Evolutionary conservation across 23 tunicate genomes (phyloP).

Genomic region (Aplidium turbinatum): DNA sequence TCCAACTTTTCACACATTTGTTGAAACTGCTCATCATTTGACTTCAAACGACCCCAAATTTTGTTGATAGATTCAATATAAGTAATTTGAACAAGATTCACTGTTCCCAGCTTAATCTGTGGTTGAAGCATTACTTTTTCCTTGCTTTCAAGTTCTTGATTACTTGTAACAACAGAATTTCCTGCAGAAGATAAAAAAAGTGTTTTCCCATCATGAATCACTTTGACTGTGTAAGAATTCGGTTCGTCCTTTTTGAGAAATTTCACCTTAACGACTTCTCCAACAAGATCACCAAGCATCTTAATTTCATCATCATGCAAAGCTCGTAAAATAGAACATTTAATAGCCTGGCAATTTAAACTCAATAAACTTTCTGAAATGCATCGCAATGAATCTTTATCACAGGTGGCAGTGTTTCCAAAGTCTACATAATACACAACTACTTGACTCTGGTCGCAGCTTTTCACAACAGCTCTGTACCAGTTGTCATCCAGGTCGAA

Average conservation of each 20-base stretch:
- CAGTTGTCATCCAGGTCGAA: conserved; percentile 50
- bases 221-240: conserved; percentile 33
- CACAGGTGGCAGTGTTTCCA: conserved; percentile 45
- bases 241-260: conserved; percentile 39
- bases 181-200: conserved; percentile 33
- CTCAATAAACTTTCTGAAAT: conserved; percentile 16
- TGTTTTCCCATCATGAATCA: conserved; percentile 23
- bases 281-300: conserved; percentile 21
- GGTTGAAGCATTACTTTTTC: too few species aligned
- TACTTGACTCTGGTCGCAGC: not conserved
- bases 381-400: conserved; percentile 1
- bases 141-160: too few species aligned
- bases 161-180: not conserved
- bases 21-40: too few species aligned
- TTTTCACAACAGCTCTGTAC: conserved; percentile 26
- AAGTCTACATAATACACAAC: conserved; percentile 31
- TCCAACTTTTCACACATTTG: too few species aligned
- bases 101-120: too few species aligned
- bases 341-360: conserved; percentile 49
- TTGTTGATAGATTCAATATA: too few species aligned
- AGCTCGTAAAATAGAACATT: conserved; percentile 14
- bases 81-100: too few species aligned
- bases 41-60: too few species aligned
- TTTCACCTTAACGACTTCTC: conserved; percentile 44
- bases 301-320: conserved; percentile 17